Percentiles rank a stretch among this genome's conserved stretches.
Evolutionary conservation across 2,888 invertebrate genomes (phyloP).

Genomic region (Taphrorychus bicolor): DNA sequence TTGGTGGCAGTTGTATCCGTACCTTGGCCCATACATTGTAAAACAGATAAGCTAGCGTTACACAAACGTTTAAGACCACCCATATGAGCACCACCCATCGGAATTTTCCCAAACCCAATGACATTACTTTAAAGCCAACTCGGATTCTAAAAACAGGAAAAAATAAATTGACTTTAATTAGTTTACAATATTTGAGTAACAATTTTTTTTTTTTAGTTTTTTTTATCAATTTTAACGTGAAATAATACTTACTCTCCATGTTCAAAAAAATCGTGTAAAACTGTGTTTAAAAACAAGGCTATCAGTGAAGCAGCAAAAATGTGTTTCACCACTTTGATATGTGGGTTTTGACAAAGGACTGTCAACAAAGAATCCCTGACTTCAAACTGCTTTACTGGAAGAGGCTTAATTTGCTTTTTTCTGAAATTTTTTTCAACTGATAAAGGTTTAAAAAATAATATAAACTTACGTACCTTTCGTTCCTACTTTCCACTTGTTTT

Average conservation of each 20-base stretch:
- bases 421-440: slow-evolving; percentile 9
- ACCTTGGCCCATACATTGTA: slow-evolving; percentile 63
- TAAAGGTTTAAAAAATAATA: background rate
- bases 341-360: slow-evolving; percentile 74
- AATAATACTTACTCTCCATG: slow-evolving; percentile 72
- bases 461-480: background rate
- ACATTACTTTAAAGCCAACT: slow-evolving; percentile 67
- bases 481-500: no score
- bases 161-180: no score
- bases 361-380: slow-evolving; percentile 81
- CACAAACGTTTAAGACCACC: slow-evolving; percentile 60
- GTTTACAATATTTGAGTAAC: no score
- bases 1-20: slow-evolving; percentile 51
- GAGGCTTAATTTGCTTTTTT: slow-evolving; percentile 15
- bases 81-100: slow-evolving; percentile 66
- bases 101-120: slow-evolving; percentile 67
- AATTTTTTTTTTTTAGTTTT: background rate
- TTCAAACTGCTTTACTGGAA: slow-evolving; percentile 73
- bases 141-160: slow-evolving; percentile 25
- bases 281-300: slow-evolving; percentile 74
- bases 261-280: slow-evolving; percentile 75
- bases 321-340: slow-evolving; percentile 85
- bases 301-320: slow-evolving; percentile 82
- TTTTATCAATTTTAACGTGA: background rate
- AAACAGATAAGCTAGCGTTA: slow-evolving; percentile 39